A percentile compares a stretch with the other conserved stretches of the same genome.
Evolutionary conservation across 2,797 vertebrate species (phyloP).

Genomic region (Aphelocoma californica): DNA sequence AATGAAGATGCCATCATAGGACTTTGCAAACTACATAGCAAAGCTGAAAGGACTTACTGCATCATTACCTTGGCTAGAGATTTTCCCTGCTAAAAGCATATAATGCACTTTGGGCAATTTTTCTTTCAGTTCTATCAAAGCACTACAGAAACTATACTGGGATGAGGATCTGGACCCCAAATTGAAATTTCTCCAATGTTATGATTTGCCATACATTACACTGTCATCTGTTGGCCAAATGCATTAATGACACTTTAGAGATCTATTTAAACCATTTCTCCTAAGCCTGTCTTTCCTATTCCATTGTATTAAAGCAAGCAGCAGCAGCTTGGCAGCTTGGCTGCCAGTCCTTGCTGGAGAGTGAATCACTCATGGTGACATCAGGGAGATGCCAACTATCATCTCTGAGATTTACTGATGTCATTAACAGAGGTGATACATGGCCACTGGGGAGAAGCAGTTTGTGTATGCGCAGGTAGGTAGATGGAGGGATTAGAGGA

Average conservation of each 20-base stretch:
- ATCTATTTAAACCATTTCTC: not conserved
- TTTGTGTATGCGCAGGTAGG: not conserved
- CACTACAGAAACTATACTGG: not conserved
- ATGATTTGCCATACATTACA: not conserved
- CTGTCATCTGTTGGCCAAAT: not conserved
- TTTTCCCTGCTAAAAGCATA: not conserved
- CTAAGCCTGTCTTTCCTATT: not conserved
- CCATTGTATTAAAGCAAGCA: not conserved
- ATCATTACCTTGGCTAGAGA: not conserved
- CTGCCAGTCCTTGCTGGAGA: not conserved
- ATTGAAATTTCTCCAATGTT: not conserved
- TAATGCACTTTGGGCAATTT: not conserved
- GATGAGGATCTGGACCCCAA: not conserved
- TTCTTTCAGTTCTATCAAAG: not conserved
- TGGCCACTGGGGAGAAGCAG: not conserved
- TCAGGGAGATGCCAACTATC: not conserved
- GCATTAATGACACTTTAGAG: not conserved
- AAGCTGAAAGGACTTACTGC: not conserved
- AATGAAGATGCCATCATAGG: not conserved
- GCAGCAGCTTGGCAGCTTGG: not conserved
- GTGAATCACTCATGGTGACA: not conserved
- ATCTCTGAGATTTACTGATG: not conserved
- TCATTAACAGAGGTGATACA: not conserved
- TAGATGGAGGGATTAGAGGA: not conserved
- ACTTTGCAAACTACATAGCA: not conserved